These are phyloP conservation scores for Patella ulyssiponensis DNA, from an alignment of 2,888 invertebrate genomes.

Conservation along the genomic window DNA sequence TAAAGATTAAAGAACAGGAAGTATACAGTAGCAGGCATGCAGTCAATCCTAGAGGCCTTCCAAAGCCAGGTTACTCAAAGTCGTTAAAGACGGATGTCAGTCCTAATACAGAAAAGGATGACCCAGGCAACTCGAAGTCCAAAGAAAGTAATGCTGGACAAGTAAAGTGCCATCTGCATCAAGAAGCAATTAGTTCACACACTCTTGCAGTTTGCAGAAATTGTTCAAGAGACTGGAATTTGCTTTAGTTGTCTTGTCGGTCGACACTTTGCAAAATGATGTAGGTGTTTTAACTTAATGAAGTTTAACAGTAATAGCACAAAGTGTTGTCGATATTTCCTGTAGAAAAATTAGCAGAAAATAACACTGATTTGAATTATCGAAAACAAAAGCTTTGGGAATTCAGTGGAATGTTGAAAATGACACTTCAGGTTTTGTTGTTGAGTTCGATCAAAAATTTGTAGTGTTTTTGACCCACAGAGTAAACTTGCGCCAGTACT, in stretches of 20 bases:
- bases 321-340: too few species aligned
- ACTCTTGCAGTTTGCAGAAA: neutral
- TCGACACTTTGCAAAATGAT: neutral
- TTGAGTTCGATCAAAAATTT: neutral
- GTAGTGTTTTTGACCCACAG: constrained; percentile 39
- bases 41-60: neutral
- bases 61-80: neutral
- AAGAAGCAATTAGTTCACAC: neutral
- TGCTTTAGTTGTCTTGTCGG: neutral
- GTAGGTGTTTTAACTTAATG: neutral
- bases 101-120: too few species aligned
- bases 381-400: too few species aligned
- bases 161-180: neutral
- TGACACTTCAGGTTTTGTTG: too few species aligned
- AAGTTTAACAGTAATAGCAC: too few species aligned
- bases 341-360: too few species aligned
- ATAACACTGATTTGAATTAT: too few species aligned
- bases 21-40: neutral
- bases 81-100: neutral
- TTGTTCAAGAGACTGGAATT: neutral
- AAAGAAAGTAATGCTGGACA: neutral
- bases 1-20: neutral
- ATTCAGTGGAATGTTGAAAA: too few species aligned
- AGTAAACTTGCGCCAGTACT: constrained; percentile 38
- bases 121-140: neutral